Conservation (phyloP, 53 echinoderm and acorn worm species). For the Arbacia lixula region DNA sequence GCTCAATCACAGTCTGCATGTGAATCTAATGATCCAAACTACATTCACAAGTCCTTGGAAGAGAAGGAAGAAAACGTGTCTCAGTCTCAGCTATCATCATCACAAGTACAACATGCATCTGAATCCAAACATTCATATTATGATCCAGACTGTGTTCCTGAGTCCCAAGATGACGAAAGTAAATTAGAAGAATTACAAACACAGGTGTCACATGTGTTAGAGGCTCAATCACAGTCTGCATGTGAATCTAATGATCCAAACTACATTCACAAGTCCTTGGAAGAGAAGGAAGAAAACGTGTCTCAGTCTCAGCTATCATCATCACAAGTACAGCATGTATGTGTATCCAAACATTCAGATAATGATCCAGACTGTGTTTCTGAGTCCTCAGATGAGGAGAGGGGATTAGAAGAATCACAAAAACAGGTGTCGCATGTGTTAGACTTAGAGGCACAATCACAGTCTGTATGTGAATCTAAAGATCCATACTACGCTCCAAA, state of each 20-base stretch:
- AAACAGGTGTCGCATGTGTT: background rate
- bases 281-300: background rate
- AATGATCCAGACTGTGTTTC: background rate
- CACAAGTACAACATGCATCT: background rate
- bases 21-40: too few species aligned
- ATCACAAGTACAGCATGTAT: background rate
- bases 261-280: background rate
- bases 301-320: too few species aligned
- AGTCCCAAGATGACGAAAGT: too few species aligned
- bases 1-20: too few species aligned
- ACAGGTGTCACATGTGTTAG: too few species aligned
- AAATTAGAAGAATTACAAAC: too few species aligned
- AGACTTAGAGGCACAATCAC: background rate
- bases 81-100: too few species aligned
- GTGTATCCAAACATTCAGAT: background rate
- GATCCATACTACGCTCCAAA: too few species aligned
- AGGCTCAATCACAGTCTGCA: background rate
- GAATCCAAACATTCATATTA: background rate
- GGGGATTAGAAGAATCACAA: background rate
- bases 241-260: background rate
- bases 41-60: too few species aligned
- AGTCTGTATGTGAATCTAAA: background rate
- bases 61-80: too few species aligned
- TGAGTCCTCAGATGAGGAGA: background rate
- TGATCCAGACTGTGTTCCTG: background rate